A percentile compares a stretch with the other conserved stretches of the same genome.
These are phyloP conservation scores for Epinotia bilunana DNA, from an alignment of 2,888 invertebrate species.

Conservation along the genomic window DNA sequence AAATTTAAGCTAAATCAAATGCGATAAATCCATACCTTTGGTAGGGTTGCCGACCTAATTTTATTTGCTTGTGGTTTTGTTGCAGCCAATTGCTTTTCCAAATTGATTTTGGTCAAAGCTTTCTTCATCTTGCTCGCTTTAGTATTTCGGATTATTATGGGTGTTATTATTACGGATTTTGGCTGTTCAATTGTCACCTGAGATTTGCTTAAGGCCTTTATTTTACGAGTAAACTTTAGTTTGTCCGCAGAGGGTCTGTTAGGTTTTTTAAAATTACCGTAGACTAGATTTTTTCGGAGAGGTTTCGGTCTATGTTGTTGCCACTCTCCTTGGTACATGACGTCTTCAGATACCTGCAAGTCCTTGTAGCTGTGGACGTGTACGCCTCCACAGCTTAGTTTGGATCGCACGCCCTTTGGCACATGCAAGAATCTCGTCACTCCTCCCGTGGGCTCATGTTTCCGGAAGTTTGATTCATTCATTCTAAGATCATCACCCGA, in stretches of 20 bases:
- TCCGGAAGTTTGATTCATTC: neutral
- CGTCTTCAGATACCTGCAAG: conserved; percentile 67
- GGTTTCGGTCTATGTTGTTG: conserved; percentile 58
- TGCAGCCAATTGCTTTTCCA: conserved; percentile 41
- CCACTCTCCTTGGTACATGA: conserved; percentile 78
- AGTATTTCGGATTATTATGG: conserved; percentile 31
- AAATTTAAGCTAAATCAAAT: neutral
- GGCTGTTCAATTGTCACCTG: neutral
- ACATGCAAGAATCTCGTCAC: conserved; percentile 45
- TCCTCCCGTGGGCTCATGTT: neutral
- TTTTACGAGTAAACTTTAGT: conserved; percentile 32
- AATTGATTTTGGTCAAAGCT: conserved; percentile 30
- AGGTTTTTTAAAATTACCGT: conserved; percentile 45
- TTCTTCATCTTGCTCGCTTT: conserved; percentile 46
- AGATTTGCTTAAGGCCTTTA: neutral
- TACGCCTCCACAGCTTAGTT: conserved; percentile 67
- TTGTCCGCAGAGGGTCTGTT: conserved; percentile 47
- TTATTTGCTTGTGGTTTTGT: conserved; percentile 37
- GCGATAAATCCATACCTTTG: conserved; percentile 54
- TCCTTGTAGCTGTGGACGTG: conserved; percentile 75
- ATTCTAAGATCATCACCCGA: neutral
- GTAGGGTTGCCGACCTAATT: conserved; percentile 37
- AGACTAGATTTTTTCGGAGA: conserved; percentile 45
- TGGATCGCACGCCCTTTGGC: conserved; percentile 53
- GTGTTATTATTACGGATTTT: neutral